Evolutionary conservation across 2,888 invertebrate genomes (phyloP), one percentile per base, ranked within the genome.

Genomic region (Agonopterix alstromeriana): DNA sequence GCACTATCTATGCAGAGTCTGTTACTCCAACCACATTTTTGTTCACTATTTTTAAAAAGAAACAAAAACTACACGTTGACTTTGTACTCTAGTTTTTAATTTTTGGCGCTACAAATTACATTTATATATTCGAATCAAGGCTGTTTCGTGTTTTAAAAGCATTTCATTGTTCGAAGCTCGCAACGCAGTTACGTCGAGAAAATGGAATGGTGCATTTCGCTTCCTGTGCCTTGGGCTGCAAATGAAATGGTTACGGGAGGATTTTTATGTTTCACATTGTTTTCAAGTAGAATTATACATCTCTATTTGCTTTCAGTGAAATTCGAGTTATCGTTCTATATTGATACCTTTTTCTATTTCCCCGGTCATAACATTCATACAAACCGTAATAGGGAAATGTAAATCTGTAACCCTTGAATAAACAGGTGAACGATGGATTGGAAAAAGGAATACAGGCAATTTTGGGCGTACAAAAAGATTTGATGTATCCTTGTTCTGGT

Each of bases 91-190:
- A 49, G 48, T 61, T 62, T 63, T 57, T 61, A 56, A 62, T 63
- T 61, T 62, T 55, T 50, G 48, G 46, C 54, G 48, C 56, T 55
- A 57, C 63, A 67, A 76, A 73, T 76, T 74, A 73, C 65, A 67
- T 74, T 73, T 70, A 72, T 72, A 67, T 72, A 70, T 75, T 75
- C 65, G 68, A 74, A 79, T 80, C 75, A 27, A 77, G 73, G 75
- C 77, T 75, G 76, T 78, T 77, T 72, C 75, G 71, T 79, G 77
- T 82, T 84, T 85, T 85, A 85, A 86, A 85, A 86, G 85, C 86
- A 77, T 84, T 86, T 81, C 82, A 83, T 84, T 85, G 86, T 86
- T 82, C 80, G 72, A 75, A 76, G 70, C 73, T 74, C 73, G 76
- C 77, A 76, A 78, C 63, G 77, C 75, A 73, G 79, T 81, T 81